These are phyloP conservation scores for Collichthys lucidus DNA, from an alignment of 2,113 vertebrate genomes.

Conservation along the genomic window DNA sequence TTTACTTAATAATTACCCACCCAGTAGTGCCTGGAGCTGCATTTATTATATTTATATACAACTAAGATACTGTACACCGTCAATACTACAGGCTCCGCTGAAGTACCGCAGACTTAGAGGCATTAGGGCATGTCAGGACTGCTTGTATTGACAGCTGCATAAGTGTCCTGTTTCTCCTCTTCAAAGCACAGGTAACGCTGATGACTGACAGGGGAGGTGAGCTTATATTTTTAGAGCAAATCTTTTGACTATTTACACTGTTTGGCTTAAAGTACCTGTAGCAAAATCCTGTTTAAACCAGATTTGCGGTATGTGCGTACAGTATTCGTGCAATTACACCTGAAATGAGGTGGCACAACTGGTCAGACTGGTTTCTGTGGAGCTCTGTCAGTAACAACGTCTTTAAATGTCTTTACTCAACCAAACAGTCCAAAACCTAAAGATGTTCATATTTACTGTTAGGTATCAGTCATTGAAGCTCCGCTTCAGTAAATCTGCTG, in stretches of 20 bases:
- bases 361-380: conserved; percentile 37
- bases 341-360: background rate
- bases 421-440: background rate
- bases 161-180: background rate
- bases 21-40: background rate
- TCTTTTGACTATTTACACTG: background rate
- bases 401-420: background rate
- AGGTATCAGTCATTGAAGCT: background rate
- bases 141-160: background rate
- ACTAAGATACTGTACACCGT: background rate
- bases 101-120: background rate
- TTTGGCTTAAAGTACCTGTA: background rate
- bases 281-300: conserved; percentile 7
- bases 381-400: background rate
- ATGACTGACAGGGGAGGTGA: background rate
- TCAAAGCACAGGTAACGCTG: background rate
- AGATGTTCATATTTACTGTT: background rate
- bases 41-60: background rate
- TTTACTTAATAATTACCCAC: background rate
- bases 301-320: background rate
- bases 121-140: background rate
- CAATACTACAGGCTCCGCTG: background rate
- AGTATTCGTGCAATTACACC: background rate
- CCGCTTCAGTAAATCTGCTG: background rate
- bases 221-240: background rate